Conservation (phyloP, 1,140 invertebrate genomes). For the Euschistus heros region DNA sequence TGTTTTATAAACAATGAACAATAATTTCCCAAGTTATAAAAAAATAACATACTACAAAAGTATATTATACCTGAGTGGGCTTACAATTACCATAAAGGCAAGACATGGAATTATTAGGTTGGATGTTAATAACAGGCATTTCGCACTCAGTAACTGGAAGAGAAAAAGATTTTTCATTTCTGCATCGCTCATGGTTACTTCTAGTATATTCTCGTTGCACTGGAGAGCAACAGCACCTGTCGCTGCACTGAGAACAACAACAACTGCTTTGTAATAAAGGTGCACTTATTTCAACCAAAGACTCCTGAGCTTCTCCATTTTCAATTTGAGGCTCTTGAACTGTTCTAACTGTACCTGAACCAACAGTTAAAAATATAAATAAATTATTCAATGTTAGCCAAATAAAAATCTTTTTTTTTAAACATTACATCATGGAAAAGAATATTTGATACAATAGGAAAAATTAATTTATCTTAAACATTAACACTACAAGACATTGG, state of each 20-base stretch:
- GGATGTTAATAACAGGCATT: slow-evolving; percentile 14
- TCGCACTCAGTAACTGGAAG: neutral
- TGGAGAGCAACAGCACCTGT: neutral
- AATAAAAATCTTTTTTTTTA: neutral
- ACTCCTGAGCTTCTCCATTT: neutral
- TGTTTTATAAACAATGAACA: too few species aligned
- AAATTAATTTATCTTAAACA: too few species aligned
- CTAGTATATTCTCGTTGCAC: slow-evolving; percentile 1
- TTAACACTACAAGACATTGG: too few species aligned
- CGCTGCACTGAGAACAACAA: neutral
- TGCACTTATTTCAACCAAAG: slow-evolving; percentile 1
- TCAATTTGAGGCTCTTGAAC: neutral
- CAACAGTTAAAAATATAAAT: neutral
- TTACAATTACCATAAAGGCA: slow-evolving; percentile 16
- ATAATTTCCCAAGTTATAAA: too few species aligned
- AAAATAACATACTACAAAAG: too few species aligned
- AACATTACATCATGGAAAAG: too few species aligned
- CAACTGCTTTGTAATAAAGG: slow-evolving; percentile 8
- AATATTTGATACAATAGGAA: too few species aligned
- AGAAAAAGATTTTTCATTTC: slow-evolving; percentile 17
- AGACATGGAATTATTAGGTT: slow-evolving; percentile 17
- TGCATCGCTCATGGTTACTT: slow-evolving; percentile 20
- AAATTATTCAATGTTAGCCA: too few species aligned
- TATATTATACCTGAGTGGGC: slow-evolving; percentile 18
- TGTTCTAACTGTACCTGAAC: neutral